Conservation (phyloP, 2,888 invertebrate species). For the Ennomos quercinarius region DNA sequence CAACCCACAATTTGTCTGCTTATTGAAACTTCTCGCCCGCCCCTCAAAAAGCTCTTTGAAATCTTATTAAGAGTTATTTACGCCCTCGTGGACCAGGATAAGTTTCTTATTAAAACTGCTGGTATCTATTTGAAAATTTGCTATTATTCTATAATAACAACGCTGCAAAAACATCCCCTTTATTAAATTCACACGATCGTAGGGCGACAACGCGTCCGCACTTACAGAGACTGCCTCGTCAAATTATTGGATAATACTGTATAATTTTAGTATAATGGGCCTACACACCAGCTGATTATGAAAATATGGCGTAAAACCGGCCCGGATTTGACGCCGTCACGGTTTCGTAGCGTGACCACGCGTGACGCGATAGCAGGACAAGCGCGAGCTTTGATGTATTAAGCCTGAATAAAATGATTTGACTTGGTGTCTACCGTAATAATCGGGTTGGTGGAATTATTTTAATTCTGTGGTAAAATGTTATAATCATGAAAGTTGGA, state of each 20-base stretch:
- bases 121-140: background rate
- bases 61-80: background rate
- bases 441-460: constrained; percentile 21
- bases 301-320: constrained; percentile 28
- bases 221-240: constrained; percentile 22
- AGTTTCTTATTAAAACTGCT: constrained; percentile 4
- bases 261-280: constrained; percentile 32
- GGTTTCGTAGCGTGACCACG: constrained; percentile 31
- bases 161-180: constrained; percentile 3
- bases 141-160: background rate
- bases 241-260: constrained; percentile 30
- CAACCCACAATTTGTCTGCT: too few relatives aligned
- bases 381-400: constrained; percentile 21
- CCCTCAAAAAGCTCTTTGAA: too few relatives aligned
- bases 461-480: constrained; percentile 21
- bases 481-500: constrained; percentile 10
- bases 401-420: constrained; percentile 12
- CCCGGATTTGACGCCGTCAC: constrained; percentile 34
- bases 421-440: constrained; percentile 16
- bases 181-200: constrained; percentile 16
- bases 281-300: constrained; percentile 39
- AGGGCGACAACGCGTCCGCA: constrained; percentile 29
- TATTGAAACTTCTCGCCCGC: too few relatives aligned
- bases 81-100: background rate
- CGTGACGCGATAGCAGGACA: constrained; percentile 27